Evolutionary conservation across 2,797 vertebrate species (phyloP), one percentile per base, ranked within the genome.

Genomic region (Myotis vivesi): DNA sequence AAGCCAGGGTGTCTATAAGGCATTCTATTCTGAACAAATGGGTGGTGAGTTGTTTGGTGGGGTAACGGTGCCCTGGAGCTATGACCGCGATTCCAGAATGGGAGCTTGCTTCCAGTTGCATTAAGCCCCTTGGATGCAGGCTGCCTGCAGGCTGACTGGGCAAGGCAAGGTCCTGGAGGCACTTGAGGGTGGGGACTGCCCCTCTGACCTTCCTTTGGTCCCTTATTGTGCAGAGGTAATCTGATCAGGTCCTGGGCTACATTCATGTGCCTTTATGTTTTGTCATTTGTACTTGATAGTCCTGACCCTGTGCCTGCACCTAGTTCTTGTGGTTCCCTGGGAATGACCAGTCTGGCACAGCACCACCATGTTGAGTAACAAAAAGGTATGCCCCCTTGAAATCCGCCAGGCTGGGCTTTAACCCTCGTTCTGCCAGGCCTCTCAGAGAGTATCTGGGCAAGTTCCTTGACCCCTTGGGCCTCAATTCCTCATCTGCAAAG

Each of bases 401-500:
- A 30, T 69, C 51, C 3, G 0, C 22, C 57, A 59, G 36, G 10
- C 2, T 10, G 20, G 28, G 49, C 71, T 87, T 49, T 49, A 66
- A 11, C 46, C 41, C 51, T 22, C 22, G 23, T 20, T 59, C 49
- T 15, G 17, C 22, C 10, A 3, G 41, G 51, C 22, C 8, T 49
- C 2, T 0, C 12, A 5, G 44, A 1, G 0, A n/a, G 23, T 28
- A 10, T 76, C 22, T 25, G 25, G 41, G 3, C 11, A 75, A 62
- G 41, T 46, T 11, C 33, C 22, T 22, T 8, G 41, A 66, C 46
- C 1, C 13, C 19, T 1, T 2, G 68, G 38, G 16, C 38, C 25
- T 73, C 66, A 28, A 12, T 28, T 66, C 38, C 85, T 71, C 44
- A 15, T 36, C 89, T 55, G 59, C 19, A 33, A 55, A 87, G 89